A percentile compares a stretch with the other conserved stretches of the same genome.
Evolutionary conservation across 1,140 invertebrate species (phyloP).

Genomic region (Drosophila hydei): DNA sequence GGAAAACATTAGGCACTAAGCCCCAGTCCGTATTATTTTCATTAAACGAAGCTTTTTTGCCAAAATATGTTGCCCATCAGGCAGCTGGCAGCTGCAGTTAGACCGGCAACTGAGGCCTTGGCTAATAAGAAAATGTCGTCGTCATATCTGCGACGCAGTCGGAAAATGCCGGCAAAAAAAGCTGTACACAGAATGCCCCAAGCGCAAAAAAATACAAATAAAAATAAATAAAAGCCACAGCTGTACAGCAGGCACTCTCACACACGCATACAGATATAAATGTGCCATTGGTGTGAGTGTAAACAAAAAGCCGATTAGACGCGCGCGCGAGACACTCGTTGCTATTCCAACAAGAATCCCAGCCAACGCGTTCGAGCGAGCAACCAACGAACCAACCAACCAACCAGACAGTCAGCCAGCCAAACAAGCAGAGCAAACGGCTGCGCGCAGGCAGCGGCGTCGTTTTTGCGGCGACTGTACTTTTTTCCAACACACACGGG

Average conservation of each 20-base stretch:
- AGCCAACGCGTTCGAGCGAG: constrained; percentile 63
- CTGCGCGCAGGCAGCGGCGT: constrained; percentile 45
- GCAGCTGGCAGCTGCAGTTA: constrained; percentile 24
- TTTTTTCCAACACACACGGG: constrained; percentile 72
- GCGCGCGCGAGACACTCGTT: constrained; percentile 36
- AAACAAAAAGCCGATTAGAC: constrained; percentile 74
- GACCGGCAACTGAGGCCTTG: constrained; percentile 55
- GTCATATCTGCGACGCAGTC: constrained; percentile 47
- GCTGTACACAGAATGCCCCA: constrained; percentile 43
- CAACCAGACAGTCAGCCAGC: constrained; percentile 39
- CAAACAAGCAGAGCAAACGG: constrained; percentile 18
- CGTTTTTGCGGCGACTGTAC: constrained; percentile 80
- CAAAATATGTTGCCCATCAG: neutral
- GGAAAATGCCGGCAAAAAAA: constrained; percentile 71
- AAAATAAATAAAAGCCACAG: constrained; percentile 40
- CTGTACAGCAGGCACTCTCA: constrained; percentile 58
- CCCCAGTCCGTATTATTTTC: too few relatives aligned
- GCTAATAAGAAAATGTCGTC: constrained; percentile 72
- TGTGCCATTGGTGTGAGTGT: constrained; percentile 31
- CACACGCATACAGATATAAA: constrained; percentile 21
- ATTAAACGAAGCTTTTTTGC: neutral
- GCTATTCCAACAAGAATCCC: constrained; percentile 75
- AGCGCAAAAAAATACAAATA: constrained; percentile 30
- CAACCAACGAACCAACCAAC: constrained; percentile 45
- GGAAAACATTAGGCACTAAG: neutral